Evolutionary conservation across 1,140 invertebrate species (phyloP), one percentile per base, ranked within the genome.

Genomic region (Andrena cerasifolii): DNA sequence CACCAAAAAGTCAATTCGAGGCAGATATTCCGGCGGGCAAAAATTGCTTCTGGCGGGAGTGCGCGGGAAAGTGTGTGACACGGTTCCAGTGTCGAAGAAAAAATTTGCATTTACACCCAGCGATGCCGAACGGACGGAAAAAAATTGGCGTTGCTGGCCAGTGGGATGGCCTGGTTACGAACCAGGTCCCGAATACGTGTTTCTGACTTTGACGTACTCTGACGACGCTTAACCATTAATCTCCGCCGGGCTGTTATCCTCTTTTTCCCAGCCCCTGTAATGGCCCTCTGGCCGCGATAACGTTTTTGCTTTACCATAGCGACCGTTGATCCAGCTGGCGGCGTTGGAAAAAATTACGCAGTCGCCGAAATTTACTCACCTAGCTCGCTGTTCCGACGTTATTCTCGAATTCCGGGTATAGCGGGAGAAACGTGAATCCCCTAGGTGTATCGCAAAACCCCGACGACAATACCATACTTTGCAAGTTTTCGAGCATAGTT

Each of bases 1-100:
- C 56, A 31, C 68, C 40, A 58, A 76, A 76, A 68, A 49, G 65
- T 58, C 63, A 76, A 76, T 76, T 58, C 45, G 53, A 14, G 53
- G 10, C 73, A 49, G 73, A 68, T 68, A 58, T 58, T 47, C 36
- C 7, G 18, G 3, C 7, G 63, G 18, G 10, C 8, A 65, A 58
- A 68, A 75, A 76, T 76, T 68, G 63, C 40, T 8, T 16, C 8
- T 24, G 10, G 53, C 14, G 2, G 18, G 26, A 10, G n/a, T 26
- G 61, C 14, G 61, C 16, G 59, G 5, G n/a, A 72, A 59, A 61
- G 26, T 24, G 47, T 26, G 59, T 31, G 71, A 43, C 71, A 54
- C 49, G 47, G n/a, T 71, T 71, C 31, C 31, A 24, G 18, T 45
- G 3, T 10, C 0, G 8, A 12, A 28, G 26, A 26, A 40, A 14